Evolutionary conservation across 1,140 invertebrate genomes (phyloP), one percentile per base, ranked within the genome.

Genomic region (Bombus huntii): DNA sequence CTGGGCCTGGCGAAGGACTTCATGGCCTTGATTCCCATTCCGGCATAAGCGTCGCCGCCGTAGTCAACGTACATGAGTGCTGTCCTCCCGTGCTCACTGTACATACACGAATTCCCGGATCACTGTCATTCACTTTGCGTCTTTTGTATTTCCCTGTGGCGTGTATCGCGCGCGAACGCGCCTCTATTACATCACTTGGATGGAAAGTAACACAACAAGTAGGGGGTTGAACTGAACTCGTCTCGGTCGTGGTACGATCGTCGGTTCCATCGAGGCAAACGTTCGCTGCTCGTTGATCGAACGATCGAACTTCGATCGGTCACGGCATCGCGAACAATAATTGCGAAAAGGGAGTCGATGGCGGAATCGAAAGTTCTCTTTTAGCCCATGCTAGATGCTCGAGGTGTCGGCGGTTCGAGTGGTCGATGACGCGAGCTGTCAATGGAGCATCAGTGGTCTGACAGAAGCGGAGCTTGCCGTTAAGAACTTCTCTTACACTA

Each of bases 11-110:
- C 94, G 92, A 95, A 96, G 86, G 95, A 95, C 93, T 96, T 96
- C 94, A 96, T 95, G 91, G 95, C 94, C 95, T 95, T 96, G 94
- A 96, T 95, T 95, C 95, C 95, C 95, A 96, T 95, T 92, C 95
- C 95, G 95, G 92, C 93, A 91, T 95, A 93, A 90, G 92, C 87
- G 87, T 93, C 93, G 83, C 91, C 83, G 85, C 93, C 90, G 93
- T 93, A 95, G 89, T 95, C 94, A 90, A 95, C 94, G 91, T 94
- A 95, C 95, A 95, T 95, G 92, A 91, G 93, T 93, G 90, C 83
- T 76, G 91, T 80, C 88, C 88, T 89, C 57, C 81, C 31, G 88
- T 92, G 89, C 87, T 91, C 89, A 90, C 90, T 87, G 91, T 91
- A 92, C 90, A 92, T 93, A 81, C 90, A 93, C 91, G 88, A 90